Base-by-base conservation (phyloP, 1,140 invertebrate genomes). In the Hirudo medicinalis region DNA sequence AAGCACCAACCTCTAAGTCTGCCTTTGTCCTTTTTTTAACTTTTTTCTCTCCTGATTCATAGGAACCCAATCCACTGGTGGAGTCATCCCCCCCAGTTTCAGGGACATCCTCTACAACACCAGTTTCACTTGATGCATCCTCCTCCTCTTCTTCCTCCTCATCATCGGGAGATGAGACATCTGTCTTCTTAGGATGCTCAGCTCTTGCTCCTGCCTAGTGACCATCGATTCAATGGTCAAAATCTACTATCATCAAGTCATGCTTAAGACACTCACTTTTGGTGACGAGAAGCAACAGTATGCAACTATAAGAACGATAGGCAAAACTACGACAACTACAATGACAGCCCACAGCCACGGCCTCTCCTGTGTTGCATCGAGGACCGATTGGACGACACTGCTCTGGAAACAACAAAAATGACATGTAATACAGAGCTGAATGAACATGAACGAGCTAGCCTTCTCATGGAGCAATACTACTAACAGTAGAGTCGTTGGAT, bases 301-400 rank as follows among this genome's bases (percentile, higher is more conserved):
- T 67, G 87, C 84, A 81, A 91, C 88, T 75, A 94, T 85, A 75
- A 91, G 80, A 74, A 91, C 84, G 75, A 90, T 85, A 49, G 91
- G 87, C 69, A 95, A 80, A 74, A 89, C 89, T 80, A 90, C 83
- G 70, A 88, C 86, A 72, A 95, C 79, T 75, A 95, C 86, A 81
- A 92, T 91, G 69, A 91, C 86, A 70, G 87, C 90, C 88, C 90
- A 95, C 73, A 94, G 85, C 89, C 91, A 93, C 43, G 94, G 94
- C 79, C 92, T 86, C 72, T 91, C 89, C 76, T 91, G 89, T 72
- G 91, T 90, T 76, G 89, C 90, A 79, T 88, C 87, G 75, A 91
- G 84, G 71, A 92, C 82, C 74, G 89, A 88, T 79, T 88, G 87
- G 78, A 94, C 85, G 76, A 91, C 81, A 78, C 88, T 90, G 78